Conservation (phyloP, 2,113 vertebrate species). For the Tapirus terrestris region DNA sequence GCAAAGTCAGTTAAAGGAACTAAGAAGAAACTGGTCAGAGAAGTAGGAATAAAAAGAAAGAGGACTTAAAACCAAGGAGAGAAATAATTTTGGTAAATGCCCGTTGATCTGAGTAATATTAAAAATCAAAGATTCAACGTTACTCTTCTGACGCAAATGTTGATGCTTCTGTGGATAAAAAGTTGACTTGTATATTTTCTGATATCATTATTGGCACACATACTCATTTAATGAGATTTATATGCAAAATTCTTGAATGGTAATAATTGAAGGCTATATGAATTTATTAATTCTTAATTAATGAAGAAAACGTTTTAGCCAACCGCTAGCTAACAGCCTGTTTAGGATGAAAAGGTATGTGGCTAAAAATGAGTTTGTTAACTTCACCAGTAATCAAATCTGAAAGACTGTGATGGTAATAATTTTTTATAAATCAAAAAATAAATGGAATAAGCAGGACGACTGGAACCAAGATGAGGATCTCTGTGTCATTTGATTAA, state of each 20-base stretch:
- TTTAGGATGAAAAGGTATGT: not conserved
- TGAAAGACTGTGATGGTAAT: not conserved
- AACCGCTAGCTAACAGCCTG: not conserved
- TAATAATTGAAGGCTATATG: conserved; percentile 3
- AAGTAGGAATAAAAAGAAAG: not conserved
- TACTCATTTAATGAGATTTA: conserved; percentile 28
- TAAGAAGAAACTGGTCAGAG: not conserved
- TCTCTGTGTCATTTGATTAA: conserved; percentile 70
- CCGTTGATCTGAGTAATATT: not conserved
- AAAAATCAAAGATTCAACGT: not conserved
- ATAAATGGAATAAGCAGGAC: conserved; percentile 61
- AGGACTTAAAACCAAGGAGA: not conserved
- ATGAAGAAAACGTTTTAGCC: conserved; percentile 33
- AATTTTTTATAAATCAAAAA: conserved; percentile 62
- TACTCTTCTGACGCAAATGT: not conserved
- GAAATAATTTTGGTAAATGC: not conserved
- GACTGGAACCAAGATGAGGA: conserved; percentile 49
- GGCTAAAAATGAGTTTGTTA: conserved; percentile 47
- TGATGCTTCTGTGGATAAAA: not conserved
- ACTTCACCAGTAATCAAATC: conserved; percentile 50
- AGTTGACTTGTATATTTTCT: not conserved
- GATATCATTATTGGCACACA: not conserved
- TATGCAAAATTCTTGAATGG: conserved; percentile 13
- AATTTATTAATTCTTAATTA: conserved; percentile 47
- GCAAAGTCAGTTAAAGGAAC: not conserved